Evolutionary conservation across 2,888 invertebrate species (phyloP).

Genomic region (Chydorus sphaericus): DNA sequence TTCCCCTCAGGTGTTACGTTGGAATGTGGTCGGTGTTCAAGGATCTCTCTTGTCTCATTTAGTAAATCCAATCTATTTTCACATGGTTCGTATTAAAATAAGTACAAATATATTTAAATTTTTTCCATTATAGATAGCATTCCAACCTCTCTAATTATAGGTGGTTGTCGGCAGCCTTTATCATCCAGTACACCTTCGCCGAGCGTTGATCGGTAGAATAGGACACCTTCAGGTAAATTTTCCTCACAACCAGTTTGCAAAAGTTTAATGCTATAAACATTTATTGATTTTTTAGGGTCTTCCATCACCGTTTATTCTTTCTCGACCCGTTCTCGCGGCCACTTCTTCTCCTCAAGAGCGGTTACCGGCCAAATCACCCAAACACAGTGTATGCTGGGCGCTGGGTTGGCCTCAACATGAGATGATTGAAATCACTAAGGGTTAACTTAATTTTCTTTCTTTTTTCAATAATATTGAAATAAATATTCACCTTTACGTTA

Average conservation of each 20-base stretch:
- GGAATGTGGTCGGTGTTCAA: conserved; percentile 89
- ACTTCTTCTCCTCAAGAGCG: conserved; percentile 72
- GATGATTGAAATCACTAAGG: conserved; percentile 61
- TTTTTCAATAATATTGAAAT: no score
- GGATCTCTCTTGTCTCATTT: conserved; percentile 77
- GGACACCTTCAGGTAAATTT: conserved; percentile 35
- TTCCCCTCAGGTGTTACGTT: no score
- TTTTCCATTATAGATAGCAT: no score
- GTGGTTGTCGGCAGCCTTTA: conserved; percentile 77
- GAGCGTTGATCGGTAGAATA: conserved; percentile 68
- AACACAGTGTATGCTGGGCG: conserved; percentile 79
- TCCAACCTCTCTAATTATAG: no score
- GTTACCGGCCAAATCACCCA: conserved; percentile 78
- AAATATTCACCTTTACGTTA: no score
- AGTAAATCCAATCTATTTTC: conserved; percentile 63
- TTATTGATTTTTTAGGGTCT: conserved; percentile 38
- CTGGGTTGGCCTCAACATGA: conserved; percentile 47
- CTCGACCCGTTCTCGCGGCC: conserved; percentile 64
- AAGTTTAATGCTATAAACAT: neutral
- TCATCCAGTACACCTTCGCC: conserved; percentile 73
- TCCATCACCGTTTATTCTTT: conserved; percentile 66
- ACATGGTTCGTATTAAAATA: no score
- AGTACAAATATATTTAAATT: no score
- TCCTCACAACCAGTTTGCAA: no score
- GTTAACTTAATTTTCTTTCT: neutral